Evolutionary conservation across 2,797 vertebrate species (phyloP), one percentile per base, ranked within the genome.

Genomic region (Urocyon cinereoargenteus): DNA sequence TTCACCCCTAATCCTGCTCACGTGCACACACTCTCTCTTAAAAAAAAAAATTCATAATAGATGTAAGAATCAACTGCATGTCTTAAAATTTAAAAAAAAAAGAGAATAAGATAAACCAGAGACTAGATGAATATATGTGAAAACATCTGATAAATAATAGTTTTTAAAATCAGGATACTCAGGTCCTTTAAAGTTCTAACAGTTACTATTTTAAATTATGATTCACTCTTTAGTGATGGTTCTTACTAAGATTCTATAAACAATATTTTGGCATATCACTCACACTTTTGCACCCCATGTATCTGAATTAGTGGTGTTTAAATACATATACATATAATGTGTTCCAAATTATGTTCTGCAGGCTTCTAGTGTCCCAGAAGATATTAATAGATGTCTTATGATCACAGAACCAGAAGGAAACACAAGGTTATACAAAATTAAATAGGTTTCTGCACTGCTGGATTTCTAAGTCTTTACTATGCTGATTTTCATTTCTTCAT

Each of bases 281-380:
- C 70, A 93, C 68, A 90, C 31, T 91, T 94, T 77, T 78, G 34
- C 12, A 94, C 12, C 19, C 9, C 26, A 59, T 53, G 1, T 96
- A 84, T 51, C 21, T 53, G 21, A 92, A 73, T 77, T 61, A 93
- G 72, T 77, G 70, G 31, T 61, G 51, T 59, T 66, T 82, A 90
- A 91, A 92, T 77, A 92, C 10, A 86, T 18, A 92, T 77, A 92
- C 10, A 86, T 18, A 81, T 1, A 77, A 13, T 79, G 6, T 62
- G 77, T 92, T 77, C 73, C 57, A 96, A 84, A 93, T 88, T 95
- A 73, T 75, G 28, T 91, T 96, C 75, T 68, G 57, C 31, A 91
- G 55, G 73, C 24, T 79, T 91, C 45, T 15, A 40, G 86, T 36
- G 78, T 83, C 36, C 55, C 12, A 61, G 62, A 93, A 87, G 53